Evolutionary conservation across 2,888 invertebrate genomes (phyloP), one percentile per base, ranked within the genome.

Genomic region (Apamea crenata): DNA sequence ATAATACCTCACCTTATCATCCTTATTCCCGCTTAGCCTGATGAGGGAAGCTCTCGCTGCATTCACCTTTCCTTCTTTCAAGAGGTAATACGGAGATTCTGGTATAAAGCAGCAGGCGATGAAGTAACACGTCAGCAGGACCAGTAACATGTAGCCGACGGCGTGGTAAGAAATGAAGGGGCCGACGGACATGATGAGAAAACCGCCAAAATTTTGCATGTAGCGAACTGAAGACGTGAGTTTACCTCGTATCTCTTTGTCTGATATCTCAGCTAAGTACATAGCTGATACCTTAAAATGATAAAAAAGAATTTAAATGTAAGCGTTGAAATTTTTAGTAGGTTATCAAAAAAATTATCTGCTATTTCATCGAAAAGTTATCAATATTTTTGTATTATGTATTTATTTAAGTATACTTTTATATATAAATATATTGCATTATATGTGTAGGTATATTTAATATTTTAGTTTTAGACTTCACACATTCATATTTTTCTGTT

Each of bases 11-110:
- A 95, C 95, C 92, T 93, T 91, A 10, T 90, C 88, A 89, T 94
- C 92, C 65, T 91, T 91, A 80, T 84, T 91, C 12, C 96, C 96
- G 75, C 95, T 95, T 18, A 97, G 89, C 65, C 89, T 93, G 74
- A 85, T 90, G 44, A 97, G 86, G n/a, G 93, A 95, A 8, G 91
- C 91, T 80, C 93, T 95, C 0, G 97, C 97, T 0, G 94, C 92
- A 5, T 94, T 94, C 1, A 95, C 93, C n/a, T 94, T 93, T 1
- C 96, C 96, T 78, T 95, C 95, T 91, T 97, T 97, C 59, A 98
- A 90, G 63, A 97, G 93, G 87, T 94, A 97, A 87, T 97, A 97
- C 0, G 97, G 97, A 0, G 97, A 97, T 88, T 97, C 97, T 0
- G 97, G 97, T 90, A 97, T 97, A 94, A 97, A 97, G 79, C 94